phyloP scores from a whole-genome alignment of 2,888 invertebrate genomes.

The Scaptodrosophila latifasciaeformis region DNA sequence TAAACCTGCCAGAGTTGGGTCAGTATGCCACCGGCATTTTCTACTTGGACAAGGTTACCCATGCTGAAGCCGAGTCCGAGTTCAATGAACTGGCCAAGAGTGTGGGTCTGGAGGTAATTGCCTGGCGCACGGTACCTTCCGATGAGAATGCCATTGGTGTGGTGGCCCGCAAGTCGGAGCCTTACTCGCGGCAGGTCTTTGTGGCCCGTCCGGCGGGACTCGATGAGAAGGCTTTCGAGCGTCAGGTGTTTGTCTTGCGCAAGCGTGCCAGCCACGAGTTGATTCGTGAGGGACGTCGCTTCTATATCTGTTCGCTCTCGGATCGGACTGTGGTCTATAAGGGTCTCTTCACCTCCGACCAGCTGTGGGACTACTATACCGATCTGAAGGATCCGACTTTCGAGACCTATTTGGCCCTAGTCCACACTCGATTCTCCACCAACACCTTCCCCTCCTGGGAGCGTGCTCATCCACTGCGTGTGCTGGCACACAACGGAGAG shows the following conservation, averaged over 20 bases:
- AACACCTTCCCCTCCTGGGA: slow-evolving; percentile 99
- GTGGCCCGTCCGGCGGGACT: slow-evolving; percentile 79
- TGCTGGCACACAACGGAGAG: slow-evolving; percentile 98
- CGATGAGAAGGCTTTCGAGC: slow-evolving; percentile 74
- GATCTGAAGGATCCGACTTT: slow-evolving; percentile 85
- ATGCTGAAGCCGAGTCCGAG: slow-evolving; percentile 85
- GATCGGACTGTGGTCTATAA: slow-evolving; percentile 95
- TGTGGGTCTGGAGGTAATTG: slow-evolving; percentile 87
- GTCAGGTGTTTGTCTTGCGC: slow-evolving; percentile 91
- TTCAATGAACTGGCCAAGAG: slow-evolving; percentile 88
- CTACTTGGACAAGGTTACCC: slow-evolving; percentile 90
- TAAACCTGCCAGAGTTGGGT: slow-evolving; percentile 90
- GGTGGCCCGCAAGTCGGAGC: slow-evolving; percentile 96
- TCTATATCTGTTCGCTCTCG: slow-evolving; percentile 97
- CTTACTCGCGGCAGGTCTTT: slow-evolving; percentile 96
- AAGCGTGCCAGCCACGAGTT: slow-evolving; percentile 95
- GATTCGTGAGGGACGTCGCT: slow-evolving; percentile 88
- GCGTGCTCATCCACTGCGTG: slow-evolving; percentile 95
- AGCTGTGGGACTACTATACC: slow-evolving; percentile 86
- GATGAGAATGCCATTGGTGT: slow-evolving; percentile 90
- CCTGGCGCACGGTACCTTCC: slow-evolving; percentile 96
- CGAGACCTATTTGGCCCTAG: slow-evolving; percentile 95
- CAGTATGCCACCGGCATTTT: slow-evolving; percentile 97
- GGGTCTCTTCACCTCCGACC: slow-evolving; percentile 96
- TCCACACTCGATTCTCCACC: slow-evolving; percentile 98